Evolutionary conservation across 2,797 vertebrate species (phyloP).

Genomic region (Rachycentron canadum): DNA sequence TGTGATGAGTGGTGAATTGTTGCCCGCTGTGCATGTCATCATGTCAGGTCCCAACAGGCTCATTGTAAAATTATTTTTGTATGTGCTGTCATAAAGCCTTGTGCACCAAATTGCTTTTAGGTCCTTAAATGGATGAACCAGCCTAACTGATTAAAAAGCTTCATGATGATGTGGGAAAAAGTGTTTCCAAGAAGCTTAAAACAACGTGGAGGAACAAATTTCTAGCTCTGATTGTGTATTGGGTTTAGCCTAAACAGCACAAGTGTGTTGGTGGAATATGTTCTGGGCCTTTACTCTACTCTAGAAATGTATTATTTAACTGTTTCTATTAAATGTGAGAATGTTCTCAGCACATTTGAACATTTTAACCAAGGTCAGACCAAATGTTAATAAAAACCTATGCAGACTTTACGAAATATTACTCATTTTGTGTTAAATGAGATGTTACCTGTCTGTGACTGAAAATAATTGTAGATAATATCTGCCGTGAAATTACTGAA

Average conservation of each 20-base stretch:
- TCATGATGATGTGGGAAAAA: not conserved
- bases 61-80: conserved; percentile 34
- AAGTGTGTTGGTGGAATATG: not conserved
- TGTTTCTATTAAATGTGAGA: not conserved
- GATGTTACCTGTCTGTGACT: not conserved
- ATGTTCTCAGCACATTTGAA: not conserved
- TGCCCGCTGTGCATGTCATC: conserved; percentile 42
- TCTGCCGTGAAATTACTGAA: not conserved
- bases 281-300: not conserved
- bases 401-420: not conserved
- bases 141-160: not conserved
- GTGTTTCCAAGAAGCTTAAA: not conserved
- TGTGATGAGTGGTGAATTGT: conserved; percentile 36
- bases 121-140: not conserved
- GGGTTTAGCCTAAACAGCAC: not conserved
- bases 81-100: conserved; percentile 16
- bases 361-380: not conserved
- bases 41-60: conserved; percentile 37
- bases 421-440: not conserved
- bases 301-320: not conserved
- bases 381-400: conserved; percentile 12
- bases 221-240: not conserved
- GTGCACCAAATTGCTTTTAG: not conserved
- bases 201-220: not conserved
- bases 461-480: not conserved